Evolutionary conservation across 2,113 vertebrate species (phyloP).

Genomic region (Mesembrinibis cayennensis): DNA sequence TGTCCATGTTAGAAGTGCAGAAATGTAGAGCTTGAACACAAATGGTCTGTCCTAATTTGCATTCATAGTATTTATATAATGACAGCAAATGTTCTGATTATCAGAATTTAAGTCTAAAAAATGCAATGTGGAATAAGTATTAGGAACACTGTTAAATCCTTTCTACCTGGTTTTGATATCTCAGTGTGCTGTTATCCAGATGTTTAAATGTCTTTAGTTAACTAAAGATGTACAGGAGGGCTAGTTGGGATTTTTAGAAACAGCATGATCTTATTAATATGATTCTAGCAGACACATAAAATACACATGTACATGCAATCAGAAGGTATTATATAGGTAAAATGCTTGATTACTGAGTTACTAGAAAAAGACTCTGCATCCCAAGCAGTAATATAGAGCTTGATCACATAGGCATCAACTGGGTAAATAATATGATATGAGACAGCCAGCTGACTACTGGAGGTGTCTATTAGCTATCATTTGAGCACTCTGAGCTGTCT

Average conservation of each 20-base stretch:
- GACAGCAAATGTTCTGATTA: not conserved
- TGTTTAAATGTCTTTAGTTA: not conserved
- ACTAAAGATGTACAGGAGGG: not conserved
- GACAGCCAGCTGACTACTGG: not conserved
- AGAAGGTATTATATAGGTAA: not conserved
- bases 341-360: rapidly evolving
- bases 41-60: not conserved
- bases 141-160: not conserved
- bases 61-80: not conserved
- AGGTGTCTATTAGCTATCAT: not conserved
- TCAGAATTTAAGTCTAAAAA: not conserved
- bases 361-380: not conserved
- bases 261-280: not conserved
- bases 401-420: not conserved
- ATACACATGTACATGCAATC: not conserved
- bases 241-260: not conserved
- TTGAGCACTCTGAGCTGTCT: not conserved
- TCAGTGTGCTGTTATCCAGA: not conserved
- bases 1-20: not conserved
- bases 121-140: not conserved
- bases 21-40: not conserved
- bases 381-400: not conserved
- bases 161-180: not conserved
- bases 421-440: not conserved
- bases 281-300: not conserved